Base-by-base conservation (phyloP, 2,888 invertebrate genomes). In the Macrophya annulata region DNA sequence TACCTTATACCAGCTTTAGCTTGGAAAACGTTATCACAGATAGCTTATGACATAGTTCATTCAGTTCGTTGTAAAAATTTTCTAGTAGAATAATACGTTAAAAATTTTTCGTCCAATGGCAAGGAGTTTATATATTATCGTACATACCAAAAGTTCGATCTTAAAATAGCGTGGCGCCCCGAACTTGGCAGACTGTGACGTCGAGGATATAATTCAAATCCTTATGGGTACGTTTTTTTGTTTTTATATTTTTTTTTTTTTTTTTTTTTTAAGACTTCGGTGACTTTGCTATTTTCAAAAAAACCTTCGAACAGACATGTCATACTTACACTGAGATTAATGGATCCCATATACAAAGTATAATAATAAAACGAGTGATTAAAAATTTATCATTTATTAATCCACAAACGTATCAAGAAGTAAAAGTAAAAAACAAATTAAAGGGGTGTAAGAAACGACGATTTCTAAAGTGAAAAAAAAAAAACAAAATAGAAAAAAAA, bases 151-250 rank as follows among this genome's bases (percentile, higher is more conserved):
- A 59, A 59, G 25, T 59, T 59, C 10, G 25, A 59, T 59, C 21
- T 21, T 0, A 17, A 15, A 17, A 17, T 2, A 0, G 21, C 10
- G 59, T 25, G 59, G 21, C 21, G 21, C 10, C 25, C 62, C 25
- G 4, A 62, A 62, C 62, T 62, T 25, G 25, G 62, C 62, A 62
- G 62, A 62, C 62, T 10, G 8, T 62, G 62, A 62, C 62, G 62
- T 62, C 25, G 31, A 31, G 1, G 10, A 21, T 10, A 25, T 4
- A 4, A 25, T 25, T 21, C 25, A 25, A 62, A 21, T 62, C 21
- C 62, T 21, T 12, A 62, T 31, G 48, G 62, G 12, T 21, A 12
- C 4, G 9, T 62, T 62, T 62, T 62, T 62, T 62, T 62, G 21
- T 62, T 25, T 62, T 2, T 31, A n/a, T n/a, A n/a, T n/a, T n/a